Conservation (phyloP, 2,888 invertebrate genomes). For the Amblyjoppa fuscipennis region DNA sequence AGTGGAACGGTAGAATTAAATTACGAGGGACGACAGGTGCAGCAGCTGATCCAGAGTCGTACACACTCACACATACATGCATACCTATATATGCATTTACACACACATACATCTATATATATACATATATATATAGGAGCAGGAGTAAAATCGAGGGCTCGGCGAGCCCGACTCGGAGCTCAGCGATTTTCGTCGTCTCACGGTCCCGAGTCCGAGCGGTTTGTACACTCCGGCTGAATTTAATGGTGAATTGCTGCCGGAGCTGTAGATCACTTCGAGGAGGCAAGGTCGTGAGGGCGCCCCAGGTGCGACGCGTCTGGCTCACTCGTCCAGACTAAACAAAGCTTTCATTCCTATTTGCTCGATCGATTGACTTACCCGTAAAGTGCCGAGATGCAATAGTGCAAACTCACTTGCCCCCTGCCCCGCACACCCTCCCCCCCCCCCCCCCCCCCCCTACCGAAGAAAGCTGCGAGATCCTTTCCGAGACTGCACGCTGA, state of each 20-base stretch:
- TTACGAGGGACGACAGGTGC: conserved; percentile 73
- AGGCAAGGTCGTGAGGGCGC: conserved; percentile 70
- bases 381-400: not conserved
- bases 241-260: conserved; percentile 35
- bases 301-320: conserved; percentile 75
- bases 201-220: conserved; percentile 41
- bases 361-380: conserved; percentile 58
- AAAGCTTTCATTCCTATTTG: conserved; percentile 63
- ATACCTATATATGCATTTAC: no score
- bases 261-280: not conserved
- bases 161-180: conserved; percentile 32
- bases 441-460: no score
- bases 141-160: conserved; percentile 31
- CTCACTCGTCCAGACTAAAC: conserved; percentile 71
- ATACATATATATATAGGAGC: not conserved
- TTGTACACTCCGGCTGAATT: not conserved
- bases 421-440: no score
- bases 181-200: conserved; percentile 69
- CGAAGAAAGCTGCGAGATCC: not conserved
- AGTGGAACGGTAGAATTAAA: conserved; percentile 72
- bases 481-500: not conserved
- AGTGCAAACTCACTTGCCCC: not conserved
- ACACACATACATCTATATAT: no score
- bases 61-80: not conserved
- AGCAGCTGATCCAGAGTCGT: conserved; percentile 70